Conservation (phyloP, 2,888 invertebrate genomes). For the Oasisia sp. region DNA sequence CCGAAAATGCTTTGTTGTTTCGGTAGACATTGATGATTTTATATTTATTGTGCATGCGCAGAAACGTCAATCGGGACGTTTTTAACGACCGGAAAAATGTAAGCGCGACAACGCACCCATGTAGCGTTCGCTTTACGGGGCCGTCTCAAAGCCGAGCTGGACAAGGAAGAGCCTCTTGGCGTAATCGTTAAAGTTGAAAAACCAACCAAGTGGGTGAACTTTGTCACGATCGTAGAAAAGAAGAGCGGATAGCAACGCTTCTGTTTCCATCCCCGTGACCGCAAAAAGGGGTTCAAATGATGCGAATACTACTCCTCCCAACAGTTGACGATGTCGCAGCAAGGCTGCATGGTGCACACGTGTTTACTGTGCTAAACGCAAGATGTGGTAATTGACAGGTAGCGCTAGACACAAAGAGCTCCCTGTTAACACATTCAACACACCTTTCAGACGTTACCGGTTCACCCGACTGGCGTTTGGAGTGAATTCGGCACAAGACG, state of each 20-base stretch:
- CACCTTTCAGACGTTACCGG: background rate
- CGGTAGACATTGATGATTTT: too few species aligned
- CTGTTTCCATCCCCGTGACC: background rate
- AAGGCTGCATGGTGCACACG: background rate
- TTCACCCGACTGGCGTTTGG: too few species aligned
- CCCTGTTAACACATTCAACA: background rate
- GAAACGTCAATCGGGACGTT: too few species aligned
- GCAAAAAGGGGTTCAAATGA: background rate
- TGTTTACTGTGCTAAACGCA: background rate
- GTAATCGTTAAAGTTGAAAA: background rate
- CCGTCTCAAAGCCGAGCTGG: background rate
- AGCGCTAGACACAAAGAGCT: background rate
- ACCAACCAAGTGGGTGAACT: constrained; percentile 9
- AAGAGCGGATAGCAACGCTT: background rate
- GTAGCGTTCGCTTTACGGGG: background rate
- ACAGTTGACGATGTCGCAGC: background rate
- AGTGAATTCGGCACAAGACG: too few species aligned
- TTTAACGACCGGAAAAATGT: too few species aligned
- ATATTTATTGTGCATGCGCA: too few species aligned
- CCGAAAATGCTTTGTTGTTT: too few species aligned
- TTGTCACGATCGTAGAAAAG: background rate
- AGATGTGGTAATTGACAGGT: background rate
- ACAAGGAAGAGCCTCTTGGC: background rate
- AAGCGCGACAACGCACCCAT: background rate
- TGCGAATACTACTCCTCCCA: background rate